Conservation (phyloP, 2,888 invertebrate species). For the Anthophora plumipes region DNA sequence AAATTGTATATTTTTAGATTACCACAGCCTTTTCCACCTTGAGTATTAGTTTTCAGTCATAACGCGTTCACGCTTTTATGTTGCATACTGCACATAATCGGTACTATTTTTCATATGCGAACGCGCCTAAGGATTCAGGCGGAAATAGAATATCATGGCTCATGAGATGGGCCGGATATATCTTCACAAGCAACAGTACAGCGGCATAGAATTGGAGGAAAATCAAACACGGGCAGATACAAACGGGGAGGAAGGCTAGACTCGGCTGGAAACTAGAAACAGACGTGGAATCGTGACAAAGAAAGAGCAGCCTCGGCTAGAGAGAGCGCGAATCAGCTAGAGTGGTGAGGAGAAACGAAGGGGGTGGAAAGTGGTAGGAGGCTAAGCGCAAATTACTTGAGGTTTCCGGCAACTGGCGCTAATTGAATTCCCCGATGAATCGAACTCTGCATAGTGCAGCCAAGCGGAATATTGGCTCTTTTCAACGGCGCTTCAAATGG, state of each 20-base stretch:
- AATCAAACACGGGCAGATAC: conserved; percentile 41
- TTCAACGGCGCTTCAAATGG: conserved; percentile 74
- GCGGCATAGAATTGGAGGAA: background rate
- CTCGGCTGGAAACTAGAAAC: conserved; percentile 22
- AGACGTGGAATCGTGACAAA: conserved; percentile 46
- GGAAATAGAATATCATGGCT: conserved; percentile 28
- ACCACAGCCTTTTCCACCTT: too few species aligned
- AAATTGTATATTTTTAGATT: too few species aligned
- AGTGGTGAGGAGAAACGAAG: background rate
- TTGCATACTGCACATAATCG: background rate
- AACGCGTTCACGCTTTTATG: too few species aligned
- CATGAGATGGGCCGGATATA: conserved; percentile 3
- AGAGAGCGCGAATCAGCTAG: background rate
- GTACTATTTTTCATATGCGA: conserved; percentile 1
- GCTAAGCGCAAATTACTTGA: conserved; percentile 80
- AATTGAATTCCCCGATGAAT: conserved; percentile 83
- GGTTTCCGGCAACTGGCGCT: conserved; percentile 83
- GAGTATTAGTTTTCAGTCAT: too few species aligned
- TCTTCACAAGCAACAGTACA: background rate
- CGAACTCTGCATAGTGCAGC: conserved; percentile 77
- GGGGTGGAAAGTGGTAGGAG: conserved; percentile 9
- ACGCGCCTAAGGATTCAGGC: conserved; percentile 1
- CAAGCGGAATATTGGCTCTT: conserved; percentile 81
- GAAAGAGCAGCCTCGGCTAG: conserved; percentile 15
- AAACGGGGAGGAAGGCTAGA: conserved; percentile 19